Conservation (phyloP, 2,888 invertebrate genomes). For the Leptura quadrifasciata region DNA sequence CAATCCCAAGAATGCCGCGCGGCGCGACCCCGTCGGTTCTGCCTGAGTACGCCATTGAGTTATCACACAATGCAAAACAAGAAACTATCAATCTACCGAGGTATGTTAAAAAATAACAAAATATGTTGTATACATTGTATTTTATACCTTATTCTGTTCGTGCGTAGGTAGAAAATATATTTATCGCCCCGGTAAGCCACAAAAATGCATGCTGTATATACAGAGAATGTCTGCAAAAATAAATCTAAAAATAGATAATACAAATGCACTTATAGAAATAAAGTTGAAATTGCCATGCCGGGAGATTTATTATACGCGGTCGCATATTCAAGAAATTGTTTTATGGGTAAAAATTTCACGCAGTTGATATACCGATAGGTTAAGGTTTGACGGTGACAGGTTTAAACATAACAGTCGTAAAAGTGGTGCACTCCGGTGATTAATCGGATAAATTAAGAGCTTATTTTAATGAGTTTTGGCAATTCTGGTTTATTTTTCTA, state of each 20-base stretch:
- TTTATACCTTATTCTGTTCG: constrained; percentile 37
- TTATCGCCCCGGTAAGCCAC: constrained; percentile 48
- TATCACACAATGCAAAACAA: constrained; percentile 19
- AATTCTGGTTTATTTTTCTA: not conserved
- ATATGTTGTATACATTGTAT: constrained; percentile 39
- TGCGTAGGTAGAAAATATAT: constrained; percentile 54
- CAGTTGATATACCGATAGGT: not conserved
- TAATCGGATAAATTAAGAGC: not conserved
- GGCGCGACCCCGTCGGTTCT: not conserved
- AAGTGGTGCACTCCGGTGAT: not conserved
- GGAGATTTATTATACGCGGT: constrained; percentile 45
- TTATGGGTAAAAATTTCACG: not conserved
- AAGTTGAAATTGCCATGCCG: constrained; percentile 50
- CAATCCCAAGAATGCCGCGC: not conserved
- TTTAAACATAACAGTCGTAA: not conserved
- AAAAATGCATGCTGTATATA: constrained; percentile 47
- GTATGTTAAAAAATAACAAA: constrained; percentile 30
- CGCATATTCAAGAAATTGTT: constrained; percentile 25
- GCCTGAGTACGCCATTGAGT: not conserved
- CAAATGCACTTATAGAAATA: constrained; percentile 44
- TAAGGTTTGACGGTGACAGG: not conserved
- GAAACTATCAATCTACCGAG: constrained; percentile 25
- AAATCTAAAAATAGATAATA: constrained; percentile 49
- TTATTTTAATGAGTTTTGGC: not conserved
- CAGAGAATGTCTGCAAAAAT: constrained; percentile 46